phyloP scores from a whole-genome alignment of 2,797 vertebrate species.

The Dromococcyx pavoninus region DNA sequence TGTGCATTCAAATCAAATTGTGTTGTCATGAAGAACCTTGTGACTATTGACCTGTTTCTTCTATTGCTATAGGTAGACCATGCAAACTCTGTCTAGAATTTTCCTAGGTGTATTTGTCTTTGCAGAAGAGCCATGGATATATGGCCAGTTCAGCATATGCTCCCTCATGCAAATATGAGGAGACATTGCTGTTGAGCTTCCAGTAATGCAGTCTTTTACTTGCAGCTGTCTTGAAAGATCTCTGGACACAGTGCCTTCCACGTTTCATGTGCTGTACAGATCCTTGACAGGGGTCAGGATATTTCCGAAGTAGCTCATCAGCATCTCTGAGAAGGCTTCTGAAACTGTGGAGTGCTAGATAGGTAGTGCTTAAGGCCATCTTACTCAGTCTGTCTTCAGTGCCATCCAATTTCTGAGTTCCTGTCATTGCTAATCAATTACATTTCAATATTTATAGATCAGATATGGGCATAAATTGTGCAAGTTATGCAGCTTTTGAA shows the following conservation, averaged over 20 bases:
- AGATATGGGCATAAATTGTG: background rate
- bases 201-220: slow-evolving; percentile 23
- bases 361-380: background rate
- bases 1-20: background rate
- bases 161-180: background rate
- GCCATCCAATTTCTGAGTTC: background rate
- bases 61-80: background rate
- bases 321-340: slow-evolving; percentile 1
- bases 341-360: background rate
- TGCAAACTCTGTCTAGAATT: background rate
- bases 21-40: background rate
- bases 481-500: background rate
- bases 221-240: slow-evolving; percentile 30
- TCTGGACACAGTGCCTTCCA: background rate
- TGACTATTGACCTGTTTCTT: background rate
- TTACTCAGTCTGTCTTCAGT: background rate
- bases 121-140: background rate
- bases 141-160: background rate
- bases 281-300: background rate
- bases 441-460: background rate
- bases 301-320: background rate
- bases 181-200: background rate
- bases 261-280: background rate
- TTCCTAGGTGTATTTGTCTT: background rate
- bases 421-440: background rate